These are phyloP conservation scores for Lasiommata megera DNA, from an alignment of 2,888 invertebrate species.

Conservation along the genomic window DNA sequence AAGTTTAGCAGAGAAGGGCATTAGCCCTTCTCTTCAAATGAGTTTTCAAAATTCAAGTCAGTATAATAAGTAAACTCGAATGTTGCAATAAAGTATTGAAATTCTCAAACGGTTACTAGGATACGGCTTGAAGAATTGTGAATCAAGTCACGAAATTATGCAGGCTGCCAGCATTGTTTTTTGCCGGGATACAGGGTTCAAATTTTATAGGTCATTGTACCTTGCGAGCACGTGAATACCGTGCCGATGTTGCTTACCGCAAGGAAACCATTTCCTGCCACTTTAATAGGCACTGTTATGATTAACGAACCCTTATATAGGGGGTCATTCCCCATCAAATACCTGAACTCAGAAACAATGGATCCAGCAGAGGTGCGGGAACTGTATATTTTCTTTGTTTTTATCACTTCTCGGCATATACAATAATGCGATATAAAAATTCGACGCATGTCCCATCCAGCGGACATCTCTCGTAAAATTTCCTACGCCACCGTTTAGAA, in stretches of 20 bases:
- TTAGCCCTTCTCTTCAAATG: too few species aligned
- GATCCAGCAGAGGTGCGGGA: conserved; percentile 62
- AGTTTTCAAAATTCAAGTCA: not conserved
- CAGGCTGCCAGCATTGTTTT: conserved; percentile 33
- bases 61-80: too few species aligned
- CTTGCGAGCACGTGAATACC: conserved; percentile 41
- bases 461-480: conserved; percentile 70
- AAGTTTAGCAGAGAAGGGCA: too few species aligned
- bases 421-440: conserved; percentile 73
- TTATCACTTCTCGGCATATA: conserved; percentile 39
- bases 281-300: conserved; percentile 61
- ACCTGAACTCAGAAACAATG: conserved; percentile 62
- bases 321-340: conserved; percentile 68
- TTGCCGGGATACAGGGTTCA: conserved; percentile 23
- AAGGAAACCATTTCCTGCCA: conserved; percentile 55
- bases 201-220: conserved; percentile 51
- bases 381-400: conserved; percentile 64
- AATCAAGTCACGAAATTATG: conserved; percentile 53
- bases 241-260: conserved; percentile 41
- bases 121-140: conserved; percentile 47
- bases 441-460: conserved; percentile 58
- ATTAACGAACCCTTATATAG: conserved; percentile 58
- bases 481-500: conserved; percentile 56
- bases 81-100: conserved; percentile 59
- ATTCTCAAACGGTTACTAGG: conserved; percentile 72